Percentiles rank a stretch among this genome's conserved stretches.
These are phyloP conservation scores for Dendrolimus kikuchii DNA, from an alignment of 1,140 invertebrate species.

Conservation along the genomic window DNA sequence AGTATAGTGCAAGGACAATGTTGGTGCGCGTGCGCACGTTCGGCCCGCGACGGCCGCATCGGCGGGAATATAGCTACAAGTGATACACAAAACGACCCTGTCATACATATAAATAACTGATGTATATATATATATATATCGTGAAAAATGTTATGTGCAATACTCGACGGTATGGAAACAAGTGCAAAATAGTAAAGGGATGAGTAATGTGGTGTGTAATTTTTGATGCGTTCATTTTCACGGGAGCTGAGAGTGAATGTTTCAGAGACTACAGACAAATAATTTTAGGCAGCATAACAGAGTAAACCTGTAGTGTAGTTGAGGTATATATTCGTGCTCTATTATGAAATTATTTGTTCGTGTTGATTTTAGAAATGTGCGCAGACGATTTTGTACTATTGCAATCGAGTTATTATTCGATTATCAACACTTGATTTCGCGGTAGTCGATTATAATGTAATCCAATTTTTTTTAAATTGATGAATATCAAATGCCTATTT, in stretches of 20 bases:
- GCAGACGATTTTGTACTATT: no score
- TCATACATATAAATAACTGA: slow-evolving; percentile 21
- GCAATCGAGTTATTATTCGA: no score
- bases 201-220: background rate
- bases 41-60: no score
- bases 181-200: slow-evolving; percentile 17
- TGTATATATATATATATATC: slow-evolving; percentile 37
- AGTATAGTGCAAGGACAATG: slow-evolving; percentile 19
- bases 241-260: slow-evolving; percentile 19
- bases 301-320: slow-evolving; percentile 21
- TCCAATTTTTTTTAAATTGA: no score
- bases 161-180: slow-evolving; percentile 23
- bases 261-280: slow-evolving; percentile 14
- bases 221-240: slow-evolving; percentile 20
- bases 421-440: no score
- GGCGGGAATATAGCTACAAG: slow-evolving; percentile 9
- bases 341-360: slow-evolving; percentile 21
- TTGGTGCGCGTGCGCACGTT: slow-evolving; percentile 6
- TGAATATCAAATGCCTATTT: no score
- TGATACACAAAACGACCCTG: slow-evolving; percentile 6
- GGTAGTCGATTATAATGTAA: no score
- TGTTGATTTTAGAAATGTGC: slow-evolving; percentile 1
- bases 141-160: slow-evolving; percentile 38
- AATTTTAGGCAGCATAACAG: slow-evolving; percentile 22
- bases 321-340: slow-evolving; percentile 21